Evolutionary conservation across 2,113 vertebrate genomes (phyloP).

Genomic region (Dolichotis patagonum): DNA sequence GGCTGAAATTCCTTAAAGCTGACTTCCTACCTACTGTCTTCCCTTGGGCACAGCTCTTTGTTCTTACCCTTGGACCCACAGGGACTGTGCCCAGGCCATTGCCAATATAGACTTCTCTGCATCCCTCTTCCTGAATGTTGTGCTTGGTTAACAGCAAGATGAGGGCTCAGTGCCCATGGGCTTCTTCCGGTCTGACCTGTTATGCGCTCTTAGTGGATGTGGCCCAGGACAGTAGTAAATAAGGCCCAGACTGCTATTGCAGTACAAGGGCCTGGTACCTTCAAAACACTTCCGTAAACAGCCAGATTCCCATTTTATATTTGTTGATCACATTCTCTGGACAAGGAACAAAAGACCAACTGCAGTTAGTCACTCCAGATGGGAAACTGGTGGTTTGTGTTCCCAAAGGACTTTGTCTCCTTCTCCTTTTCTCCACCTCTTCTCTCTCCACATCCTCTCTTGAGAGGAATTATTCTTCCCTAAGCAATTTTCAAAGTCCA

Average conservation of each 20-base stretch:
- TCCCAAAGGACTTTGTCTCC: constrained; percentile 55
- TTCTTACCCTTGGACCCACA: background rate
- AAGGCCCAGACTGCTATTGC: background rate
- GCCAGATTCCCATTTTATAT: constrained; percentile 25
- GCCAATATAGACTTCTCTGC: background rate
- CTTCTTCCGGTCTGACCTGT: constrained; percentile 35
- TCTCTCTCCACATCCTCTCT: constrained; percentile 4
- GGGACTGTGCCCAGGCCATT: background rate
- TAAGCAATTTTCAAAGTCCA: constrained; percentile 65
- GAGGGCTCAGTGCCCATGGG: background rate
- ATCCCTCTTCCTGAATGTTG: background rate
- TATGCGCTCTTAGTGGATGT: background rate
- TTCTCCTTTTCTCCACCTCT: background rate
- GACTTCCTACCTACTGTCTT: background rate
- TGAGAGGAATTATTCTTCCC: constrained; percentile 34
- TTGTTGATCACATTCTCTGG: constrained; percentile 43
- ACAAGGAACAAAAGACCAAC: constrained; percentile 30
- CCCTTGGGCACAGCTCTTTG: background rate
- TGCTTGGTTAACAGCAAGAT: background rate
- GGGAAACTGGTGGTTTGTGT: background rate
- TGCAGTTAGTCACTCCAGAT: constrained; percentile 43
- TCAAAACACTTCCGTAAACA: constrained; percentile 44
- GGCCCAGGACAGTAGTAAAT: background rate
- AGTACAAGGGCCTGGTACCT: background rate
- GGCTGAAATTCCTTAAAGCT: background rate